Evolutionary conservation across 1,140 invertebrate genomes (phyloP).

Genomic region (Drosophila burlai): DNA sequence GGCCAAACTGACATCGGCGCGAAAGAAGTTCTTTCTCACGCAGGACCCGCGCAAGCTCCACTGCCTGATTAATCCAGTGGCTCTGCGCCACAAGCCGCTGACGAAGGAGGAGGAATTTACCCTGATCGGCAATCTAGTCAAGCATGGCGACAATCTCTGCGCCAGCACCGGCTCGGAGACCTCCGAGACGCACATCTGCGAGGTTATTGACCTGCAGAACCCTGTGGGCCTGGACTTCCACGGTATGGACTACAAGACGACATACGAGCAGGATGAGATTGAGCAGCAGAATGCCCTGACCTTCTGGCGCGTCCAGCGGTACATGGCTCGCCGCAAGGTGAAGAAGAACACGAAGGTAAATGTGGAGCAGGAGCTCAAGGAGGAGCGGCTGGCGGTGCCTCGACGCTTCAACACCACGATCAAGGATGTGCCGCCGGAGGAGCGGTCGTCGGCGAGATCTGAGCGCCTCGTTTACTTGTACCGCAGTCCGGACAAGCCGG

Average conservation of each 20-base stretch:
- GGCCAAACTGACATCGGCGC: constrained; percentile 59
- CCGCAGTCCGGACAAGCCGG: constrained; percentile 65
- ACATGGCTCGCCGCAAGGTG: constrained; percentile 56
- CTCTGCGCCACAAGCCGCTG: constrained; percentile 59
- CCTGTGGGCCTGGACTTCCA: constrained; percentile 78
- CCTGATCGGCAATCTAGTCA: constrained; percentile 66
- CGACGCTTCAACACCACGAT: constrained; percentile 40
- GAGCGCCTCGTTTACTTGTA: constrained; percentile 54
- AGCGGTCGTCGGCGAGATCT: not conserved
- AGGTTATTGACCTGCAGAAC: constrained; percentile 79
- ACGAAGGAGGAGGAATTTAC: constrained; percentile 56
- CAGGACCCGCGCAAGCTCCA: constrained; percentile 74
- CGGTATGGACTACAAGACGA: constrained; percentile 78
- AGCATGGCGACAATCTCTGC: constrained; percentile 76
- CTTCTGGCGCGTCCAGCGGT: constrained; percentile 69
- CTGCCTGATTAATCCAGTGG: constrained; percentile 69
- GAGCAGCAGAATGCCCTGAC: constrained; percentile 70
- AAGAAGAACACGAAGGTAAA: constrained; percentile 52
- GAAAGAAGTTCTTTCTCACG: constrained; percentile 78
- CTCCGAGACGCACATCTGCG: constrained; percentile 72
- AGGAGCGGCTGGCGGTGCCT: constrained; percentile 59
- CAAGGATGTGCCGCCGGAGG: constrained; percentile 43
- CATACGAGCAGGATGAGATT: constrained; percentile 75
- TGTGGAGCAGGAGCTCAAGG: constrained; percentile 62
- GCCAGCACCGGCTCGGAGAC: constrained; percentile 59